These are phyloP conservation scores for Achatina immaculata DNA, from an alignment of 1,140 invertebrate genomes.

Conservation along the genomic window DNA sequence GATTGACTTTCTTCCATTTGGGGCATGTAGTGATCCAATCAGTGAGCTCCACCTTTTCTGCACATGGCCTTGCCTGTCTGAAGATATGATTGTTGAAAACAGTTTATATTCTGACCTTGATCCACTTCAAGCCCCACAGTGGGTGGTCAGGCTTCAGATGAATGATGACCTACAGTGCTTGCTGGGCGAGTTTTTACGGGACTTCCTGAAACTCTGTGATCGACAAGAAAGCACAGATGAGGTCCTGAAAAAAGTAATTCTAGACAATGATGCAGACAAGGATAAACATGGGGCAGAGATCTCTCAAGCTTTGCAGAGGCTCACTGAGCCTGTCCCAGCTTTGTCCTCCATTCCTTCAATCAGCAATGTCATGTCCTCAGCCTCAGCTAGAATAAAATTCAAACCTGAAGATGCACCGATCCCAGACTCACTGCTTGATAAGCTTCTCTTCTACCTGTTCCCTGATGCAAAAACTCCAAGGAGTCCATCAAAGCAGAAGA, in stretches of 20 bases:
- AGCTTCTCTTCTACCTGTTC: conserved; percentile 85
- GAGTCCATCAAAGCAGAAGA: not conserved
- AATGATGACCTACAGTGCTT: conserved; percentile 70
- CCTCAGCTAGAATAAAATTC: conserved; percentile 60
- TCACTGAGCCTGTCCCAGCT: conserved; percentile 68
- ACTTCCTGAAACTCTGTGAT: conserved; percentile 68
- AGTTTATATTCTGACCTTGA: conserved; percentile 87
- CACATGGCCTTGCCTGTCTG: conserved; percentile 89
- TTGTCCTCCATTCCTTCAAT: conserved; percentile 63
- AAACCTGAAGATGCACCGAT: conserved; percentile 79
- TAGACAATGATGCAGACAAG: conserved; percentile 49
- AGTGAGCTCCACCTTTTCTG: conserved; percentile 84
- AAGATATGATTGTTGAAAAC: conserved; percentile 89
- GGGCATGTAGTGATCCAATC: conserved; percentile 84
- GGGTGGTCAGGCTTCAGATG: conserved; percentile 73
- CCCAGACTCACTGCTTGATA: conserved; percentile 80
- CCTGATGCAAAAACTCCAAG: conserved; percentile 83
- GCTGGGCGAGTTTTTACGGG: conserved; percentile 66
- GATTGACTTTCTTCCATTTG: conserved; percentile 83
- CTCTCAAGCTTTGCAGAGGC: conserved; percentile 70
- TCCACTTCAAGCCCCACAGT: conserved; percentile 85
- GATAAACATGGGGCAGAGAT: conserved; percentile 61
- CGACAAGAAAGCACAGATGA: conserved; percentile 69
- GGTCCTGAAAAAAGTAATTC: conserved; percentile 66
- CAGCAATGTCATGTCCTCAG: conserved; percentile 60